Conservation (phyloP, 2,113 vertebrate species). For the Tenrec ecaudatus region DNA sequence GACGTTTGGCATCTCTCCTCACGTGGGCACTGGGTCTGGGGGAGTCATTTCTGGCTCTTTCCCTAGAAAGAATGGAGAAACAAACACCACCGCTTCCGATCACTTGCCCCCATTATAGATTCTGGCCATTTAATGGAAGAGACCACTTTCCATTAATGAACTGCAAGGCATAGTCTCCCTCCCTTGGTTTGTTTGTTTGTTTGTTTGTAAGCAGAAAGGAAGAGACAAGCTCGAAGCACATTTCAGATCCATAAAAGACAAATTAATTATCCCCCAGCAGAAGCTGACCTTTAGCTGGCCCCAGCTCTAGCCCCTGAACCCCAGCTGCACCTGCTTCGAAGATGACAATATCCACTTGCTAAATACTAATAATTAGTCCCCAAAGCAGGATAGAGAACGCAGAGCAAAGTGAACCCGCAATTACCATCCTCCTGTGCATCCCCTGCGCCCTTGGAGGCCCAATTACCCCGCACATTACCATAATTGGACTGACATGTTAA, state of each 20-base stretch:
- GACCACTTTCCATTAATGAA: slow-evolving; percentile 28
- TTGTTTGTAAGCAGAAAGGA: slow-evolving; percentile 68
- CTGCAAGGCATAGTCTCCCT: slow-evolving; percentile 12
- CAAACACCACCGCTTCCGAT: background rate
- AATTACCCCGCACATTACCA: slow-evolving; percentile 80
- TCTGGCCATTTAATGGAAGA: slow-evolving; percentile 48
- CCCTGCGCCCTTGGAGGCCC: slow-evolving; percentile 76
- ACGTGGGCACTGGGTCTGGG: background rate
- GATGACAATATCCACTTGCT: slow-evolving; percentile 77
- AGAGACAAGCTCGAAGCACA: slow-evolving; percentile 60
- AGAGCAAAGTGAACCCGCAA: slow-evolving; percentile 78
- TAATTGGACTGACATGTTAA: slow-evolving; percentile 69
- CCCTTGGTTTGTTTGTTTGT: slow-evolving; percentile 51
- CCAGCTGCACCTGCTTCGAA: slow-evolving; percentile 83
- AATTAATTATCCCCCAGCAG: slow-evolving; percentile 83
- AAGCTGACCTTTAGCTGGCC: slow-evolving; percentile 81
- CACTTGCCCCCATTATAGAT: background rate
- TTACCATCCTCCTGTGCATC: slow-evolving; percentile 79
- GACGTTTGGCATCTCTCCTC: slow-evolving; percentile 2
- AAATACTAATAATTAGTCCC: slow-evolving; percentile 85
- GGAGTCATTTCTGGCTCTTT: background rate
- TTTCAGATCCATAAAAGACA: slow-evolving; percentile 79
- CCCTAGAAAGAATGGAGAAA: background rate
- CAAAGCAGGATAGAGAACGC: slow-evolving; percentile 76
- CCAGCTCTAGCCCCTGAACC: slow-evolving; percentile 54